Conservation (phyloP, 2,888 invertebrate genomes). For the Orchestes rusci region DNA sequence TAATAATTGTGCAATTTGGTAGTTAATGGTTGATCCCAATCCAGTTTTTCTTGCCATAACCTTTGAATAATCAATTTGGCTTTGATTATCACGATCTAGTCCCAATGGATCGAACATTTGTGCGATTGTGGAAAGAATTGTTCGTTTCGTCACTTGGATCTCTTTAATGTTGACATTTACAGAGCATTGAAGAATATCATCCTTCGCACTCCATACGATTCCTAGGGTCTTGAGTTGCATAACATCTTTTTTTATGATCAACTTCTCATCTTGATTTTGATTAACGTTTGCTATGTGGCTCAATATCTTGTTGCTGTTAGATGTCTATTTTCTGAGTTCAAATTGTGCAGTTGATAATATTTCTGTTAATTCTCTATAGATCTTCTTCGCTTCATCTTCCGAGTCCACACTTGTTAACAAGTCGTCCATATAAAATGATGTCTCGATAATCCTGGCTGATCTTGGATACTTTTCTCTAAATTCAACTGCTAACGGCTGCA, state of each 20-base stretch:
- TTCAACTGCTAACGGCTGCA: too few species aligned
- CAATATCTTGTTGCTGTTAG: conserved; percentile 16
- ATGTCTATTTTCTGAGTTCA: conserved; percentile 21
- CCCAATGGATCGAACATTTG: conserved; percentile 12
- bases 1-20: neutral
- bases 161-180: neutral
- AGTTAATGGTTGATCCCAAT: conserved; percentile 7
- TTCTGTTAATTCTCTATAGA: conserved; percentile 1
- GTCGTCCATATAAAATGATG: too few species aligned
- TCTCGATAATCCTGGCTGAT: too few species aligned
- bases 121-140: conserved; percentile 1
- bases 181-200: neutral
- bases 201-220: conserved; percentile 3
- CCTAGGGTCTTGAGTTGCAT: too few species aligned
- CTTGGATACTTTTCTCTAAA: too few species aligned
- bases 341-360: conserved; percentile 14
- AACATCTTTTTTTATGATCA: conserved; percentile 7
- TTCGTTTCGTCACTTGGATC: conserved; percentile 3
- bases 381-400: too few species aligned
- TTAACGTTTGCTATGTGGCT: neutral
- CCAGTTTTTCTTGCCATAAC: conserved; percentile 4
- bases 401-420: conserved; percentile 15
- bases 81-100: conserved; percentile 4
- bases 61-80: conserved; percentile 9
- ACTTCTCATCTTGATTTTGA: too few species aligned